Evolutionary conservation across 1,140 invertebrate species (phyloP), one percentile per base, ranked within the genome.

Genomic region (Batillaria attramentaria): DNA sequence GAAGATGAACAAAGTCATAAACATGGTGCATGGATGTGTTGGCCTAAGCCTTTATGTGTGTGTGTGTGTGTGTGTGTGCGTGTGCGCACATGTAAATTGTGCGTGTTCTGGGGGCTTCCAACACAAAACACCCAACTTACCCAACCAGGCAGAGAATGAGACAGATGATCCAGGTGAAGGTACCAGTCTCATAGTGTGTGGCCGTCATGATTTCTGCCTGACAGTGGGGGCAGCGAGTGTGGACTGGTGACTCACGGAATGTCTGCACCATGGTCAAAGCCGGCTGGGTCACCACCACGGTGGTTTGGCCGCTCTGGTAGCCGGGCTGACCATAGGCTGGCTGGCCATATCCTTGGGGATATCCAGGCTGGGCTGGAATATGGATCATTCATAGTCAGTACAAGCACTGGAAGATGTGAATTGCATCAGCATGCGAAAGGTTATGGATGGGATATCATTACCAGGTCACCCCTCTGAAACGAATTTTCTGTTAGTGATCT

Each of bases 111-210:
- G n/a, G 0, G 4, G 37, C 5, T 42, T 28, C 20, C 68, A 41
- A 42, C 42, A 13, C n/a, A 66, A 6, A 35, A 33, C n/a, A 31
- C 62, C 62, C 16, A 13, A 86, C 86, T 60, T 85, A 90, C 89
- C 87, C 89, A 69, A 90, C 84, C 31, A 87, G 76, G 72, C 84
- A 87, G 43, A 90, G 76, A 18, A 87, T 81, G 43, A 84, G 76
- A 54, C 89, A 89, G 28, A 88, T 81, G 54, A 90, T 79, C 88
- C 88, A 90, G 37, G 87, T 84, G 70, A 88, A 84, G 18, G 87
- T 87, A 54, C 89, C 89, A 65, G 84, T 87, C 78, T 90, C 88
- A 77, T 84, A 89, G 39, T 82, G 78, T 13, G 86, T 87, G 6
- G 75, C 85, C n/a, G 88, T 90, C 6, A 89, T 79, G 35, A 90